These are phyloP conservation scores for Periplaneta americana DNA, from an alignment of 1,140 invertebrate genomes.

Conservation along the genomic window DNA sequence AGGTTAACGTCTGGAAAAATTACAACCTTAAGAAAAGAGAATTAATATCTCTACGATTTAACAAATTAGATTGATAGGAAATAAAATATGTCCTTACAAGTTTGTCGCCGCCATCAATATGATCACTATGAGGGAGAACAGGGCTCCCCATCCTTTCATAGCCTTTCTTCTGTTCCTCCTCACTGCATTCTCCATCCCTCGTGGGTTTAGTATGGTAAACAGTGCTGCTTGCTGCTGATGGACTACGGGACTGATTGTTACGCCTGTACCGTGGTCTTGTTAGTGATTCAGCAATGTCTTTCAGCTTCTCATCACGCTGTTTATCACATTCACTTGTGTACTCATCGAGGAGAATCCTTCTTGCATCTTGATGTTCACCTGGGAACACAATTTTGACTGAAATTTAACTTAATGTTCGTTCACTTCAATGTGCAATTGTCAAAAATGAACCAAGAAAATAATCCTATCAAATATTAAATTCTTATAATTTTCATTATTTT, in stretches of 20 bases:
- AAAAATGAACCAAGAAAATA: no score
- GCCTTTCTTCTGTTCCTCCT: slow-evolving; percentile 12
- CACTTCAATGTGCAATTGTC: no score
- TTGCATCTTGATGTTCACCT: slow-evolving; percentile 36
- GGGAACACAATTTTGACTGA: background rate
- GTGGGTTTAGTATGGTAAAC: slow-evolving; percentile 3
- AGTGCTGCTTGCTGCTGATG: background rate
- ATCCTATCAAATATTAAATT: no score
- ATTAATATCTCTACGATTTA: no score
- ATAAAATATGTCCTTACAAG: background rate
- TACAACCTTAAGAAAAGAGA: no score
- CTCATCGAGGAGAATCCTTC: slow-evolving; percentile 42
- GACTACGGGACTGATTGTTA: background rate
- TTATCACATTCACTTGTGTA: slow-evolving; percentile 40
- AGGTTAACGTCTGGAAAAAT: no score
- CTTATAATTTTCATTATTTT: no score
- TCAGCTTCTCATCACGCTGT: slow-evolving; percentile 58
- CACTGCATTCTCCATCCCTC: slow-evolving; percentile 12
- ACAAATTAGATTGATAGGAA: no score
- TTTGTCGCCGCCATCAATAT: slow-evolving; percentile 8
- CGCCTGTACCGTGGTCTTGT: slow-evolving; percentile 11
- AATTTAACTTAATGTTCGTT: no score
- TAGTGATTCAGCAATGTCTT: slow-evolving; percentile 64
- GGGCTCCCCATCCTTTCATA: background rate
- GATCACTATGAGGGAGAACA: background rate